These are phyloP conservation scores for Amphiprion clarkii DNA, from an alignment of 2,797 vertebrate genomes.

Conservation along the genomic window DNA sequence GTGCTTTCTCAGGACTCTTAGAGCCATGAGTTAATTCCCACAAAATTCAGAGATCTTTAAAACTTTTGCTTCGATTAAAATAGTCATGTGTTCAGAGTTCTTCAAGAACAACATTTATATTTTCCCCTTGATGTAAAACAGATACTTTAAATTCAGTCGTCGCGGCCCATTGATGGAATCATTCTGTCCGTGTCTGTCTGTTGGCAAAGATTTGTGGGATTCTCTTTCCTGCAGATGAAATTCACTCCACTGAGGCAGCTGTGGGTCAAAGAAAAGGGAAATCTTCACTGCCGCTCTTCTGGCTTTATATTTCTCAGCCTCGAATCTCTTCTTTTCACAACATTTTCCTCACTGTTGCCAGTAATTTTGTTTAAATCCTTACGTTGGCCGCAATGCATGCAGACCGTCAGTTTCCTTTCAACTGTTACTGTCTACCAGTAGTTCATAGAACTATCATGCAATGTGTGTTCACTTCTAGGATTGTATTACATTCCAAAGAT, in stretches of 20 bases:
- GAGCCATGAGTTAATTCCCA: conserved; percentile 66
- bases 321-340: not conserved
- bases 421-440: not conserved
- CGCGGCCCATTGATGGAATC: conserved; percentile 71
- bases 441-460: conserved; percentile 14
- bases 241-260: conserved; percentile 58
- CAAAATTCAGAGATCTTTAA: conserved; percentile 50
- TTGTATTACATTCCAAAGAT: conserved; percentile 16
- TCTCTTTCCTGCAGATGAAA: conserved; percentile 71
- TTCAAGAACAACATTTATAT: conserved; percentile 74
- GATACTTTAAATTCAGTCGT: conserved; percentile 65
- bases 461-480: conserved; percentile 13
- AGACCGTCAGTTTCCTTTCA: not conserved
- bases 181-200: conserved; percentile 66
- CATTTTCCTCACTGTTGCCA: not conserved
- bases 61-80: conserved; percentile 60
- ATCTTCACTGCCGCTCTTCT: conserved; percentile 11
- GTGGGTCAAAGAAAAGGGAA: conserved; percentile 56
- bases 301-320: conserved; percentile 6
- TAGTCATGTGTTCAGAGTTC: conserved; percentile 49
- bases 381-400: not conserved
- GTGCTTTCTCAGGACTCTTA: conserved; percentile 32
- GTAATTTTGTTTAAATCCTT: not conserved
- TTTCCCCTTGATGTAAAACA: conserved; percentile 67
- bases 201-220: conserved; percentile 70